Evolutionary conservation across 2,888 invertebrate genomes (phyloP), one percentile per base, ranked within the genome.

Genomic region (Acanthoscelides obtectus): DNA sequence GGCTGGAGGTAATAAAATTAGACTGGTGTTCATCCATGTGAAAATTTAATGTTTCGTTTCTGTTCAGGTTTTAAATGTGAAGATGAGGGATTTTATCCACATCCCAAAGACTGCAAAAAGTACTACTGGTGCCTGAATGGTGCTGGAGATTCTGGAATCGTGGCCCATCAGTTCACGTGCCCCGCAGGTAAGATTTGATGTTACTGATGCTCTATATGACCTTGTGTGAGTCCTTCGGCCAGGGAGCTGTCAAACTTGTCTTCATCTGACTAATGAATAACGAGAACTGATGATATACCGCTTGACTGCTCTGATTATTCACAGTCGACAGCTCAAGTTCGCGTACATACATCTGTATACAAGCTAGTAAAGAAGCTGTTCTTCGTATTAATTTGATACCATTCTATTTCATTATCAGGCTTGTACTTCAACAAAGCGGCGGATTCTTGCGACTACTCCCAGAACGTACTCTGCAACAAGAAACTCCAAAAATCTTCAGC

Each of bases 111-210:
- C 84, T 97, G 97, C 85, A 95, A 96, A 84, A 96, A 96, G 83
- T 97, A 97, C 83, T 97, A 94, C 87, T 97, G 97, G 96, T 97
- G 97, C 82, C 87, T 97, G 76, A 95, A 95, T 83, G 95, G 95
- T 2, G 93, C 96, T 0, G 94, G 96, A 0, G 94, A 95, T 80
- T 88, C 95, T 20, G 97, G 96, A 75, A 93, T 97, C 69, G 94
- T 97, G 3, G 96, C 95, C 0, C 95, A 97, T 87, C 94, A 94
- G 82, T 97, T 97, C 83, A 97, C 96, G 0, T 97, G 97, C 82
- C 97, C 97, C 3, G 95, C 96, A 72, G 93, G 93, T 92, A 86
- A 84, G 6, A n/a, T n/a, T n/a, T n/a, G n/a, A n/a, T n/a, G n/a
- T n/a, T n/a, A n/a, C n/a, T n/a, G n/a, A n/a, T n/a, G n/a, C n/a